These are phyloP conservation scores for Momotus momota DNA, from an alignment of 2,797 vertebrate genomes.

Conservation along the genomic window DNA sequence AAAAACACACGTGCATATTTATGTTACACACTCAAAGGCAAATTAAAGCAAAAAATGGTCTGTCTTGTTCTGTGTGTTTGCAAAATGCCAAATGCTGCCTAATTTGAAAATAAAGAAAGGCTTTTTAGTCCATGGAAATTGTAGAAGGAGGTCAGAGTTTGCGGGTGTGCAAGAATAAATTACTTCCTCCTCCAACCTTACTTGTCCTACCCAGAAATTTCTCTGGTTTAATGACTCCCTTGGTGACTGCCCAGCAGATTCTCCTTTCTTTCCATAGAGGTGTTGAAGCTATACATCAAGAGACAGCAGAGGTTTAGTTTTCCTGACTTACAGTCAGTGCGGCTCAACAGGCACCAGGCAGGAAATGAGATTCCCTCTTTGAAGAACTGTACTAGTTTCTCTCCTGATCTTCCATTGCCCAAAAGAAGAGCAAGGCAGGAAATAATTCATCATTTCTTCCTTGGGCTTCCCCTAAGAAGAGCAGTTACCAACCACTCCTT, in stretches of 20 bases:
- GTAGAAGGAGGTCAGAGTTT: neutral
- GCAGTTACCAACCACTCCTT: neutral
- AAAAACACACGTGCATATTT: neutral
- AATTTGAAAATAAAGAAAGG: neutral
- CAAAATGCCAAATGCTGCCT: accelerated
- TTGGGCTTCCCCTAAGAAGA: neutral
- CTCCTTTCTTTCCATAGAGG: neutral
- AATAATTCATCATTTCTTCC: neutral
- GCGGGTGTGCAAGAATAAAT: neutral
- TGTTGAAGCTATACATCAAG: neutral
- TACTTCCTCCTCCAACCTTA: neutral
- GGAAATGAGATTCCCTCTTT: neutral
- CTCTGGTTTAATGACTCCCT: neutral
- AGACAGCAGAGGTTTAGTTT: neutral
- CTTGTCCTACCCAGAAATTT: neutral
- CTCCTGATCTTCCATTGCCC: neutral
- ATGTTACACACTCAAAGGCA: neutral
- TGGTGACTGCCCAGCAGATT: neutral
- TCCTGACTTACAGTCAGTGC: neutral
- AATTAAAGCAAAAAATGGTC: neutral
- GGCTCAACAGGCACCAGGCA: neutral
- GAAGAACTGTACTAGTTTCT: neutral
- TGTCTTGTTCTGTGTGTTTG: neutral
- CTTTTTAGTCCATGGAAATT: neutral
- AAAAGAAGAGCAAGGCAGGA: neutral